Percentiles rank a stretch among this genome's conserved stretches.
Conservation (phyloP, 2,113 vertebrate species). For the Arothron firmamentum region DNA sequence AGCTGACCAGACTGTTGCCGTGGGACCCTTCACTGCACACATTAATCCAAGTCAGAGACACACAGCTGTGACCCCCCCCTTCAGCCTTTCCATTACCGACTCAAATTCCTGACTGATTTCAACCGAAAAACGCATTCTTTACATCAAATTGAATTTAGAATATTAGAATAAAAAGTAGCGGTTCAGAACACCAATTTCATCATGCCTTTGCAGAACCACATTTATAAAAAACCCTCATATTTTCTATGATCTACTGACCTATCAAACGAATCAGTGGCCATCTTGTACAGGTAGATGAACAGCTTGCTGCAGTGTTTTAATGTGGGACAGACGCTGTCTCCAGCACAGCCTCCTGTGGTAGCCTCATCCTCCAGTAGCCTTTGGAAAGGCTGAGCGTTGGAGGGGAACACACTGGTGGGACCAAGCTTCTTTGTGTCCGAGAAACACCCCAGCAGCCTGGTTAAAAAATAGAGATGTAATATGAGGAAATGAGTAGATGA, state of each 20-base stretch:
- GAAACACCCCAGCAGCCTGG: conserved; percentile 92
- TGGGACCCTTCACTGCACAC: no score
- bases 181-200: no score
- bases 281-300: conserved; percentile 97
- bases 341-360: conserved; percentile 58
- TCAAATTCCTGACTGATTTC: neutral
- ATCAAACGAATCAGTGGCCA: conserved; percentile 97
- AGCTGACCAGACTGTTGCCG: no score
- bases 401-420: conserved; percentile 82
- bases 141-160: neutral
- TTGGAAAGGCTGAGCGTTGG: conserved; percentile 92
- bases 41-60: neutral
- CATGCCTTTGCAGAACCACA: no score
- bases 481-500: neutral
- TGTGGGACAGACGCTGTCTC: conserved; percentile 85
- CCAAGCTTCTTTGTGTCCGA: conserved; percentile 90
- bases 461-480: neutral
- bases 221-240: no score
- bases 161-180: no score
- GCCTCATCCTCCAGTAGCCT: conserved; percentile 90
- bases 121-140: neutral
- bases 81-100: neutral
- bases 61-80: neutral
- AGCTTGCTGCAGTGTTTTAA: conserved; percentile 95
- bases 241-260: conserved; percentile 77